Conservation (phyloP, 2,113 vertebrate species). For the Myrmecophaga tridactyla region DNA sequence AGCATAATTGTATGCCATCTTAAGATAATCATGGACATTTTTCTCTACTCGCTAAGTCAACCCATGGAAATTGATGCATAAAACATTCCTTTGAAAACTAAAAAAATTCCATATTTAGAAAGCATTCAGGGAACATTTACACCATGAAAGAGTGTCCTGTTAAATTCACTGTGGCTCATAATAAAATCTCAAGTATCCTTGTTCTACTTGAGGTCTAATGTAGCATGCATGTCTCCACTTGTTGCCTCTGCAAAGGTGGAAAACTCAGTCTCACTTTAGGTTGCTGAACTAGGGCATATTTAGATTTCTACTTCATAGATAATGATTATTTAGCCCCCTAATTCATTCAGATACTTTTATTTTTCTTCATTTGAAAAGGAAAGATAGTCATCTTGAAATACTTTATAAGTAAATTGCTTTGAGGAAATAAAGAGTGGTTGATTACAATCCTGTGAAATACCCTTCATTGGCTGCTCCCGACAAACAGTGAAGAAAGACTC, state of each 20-base stretch:
- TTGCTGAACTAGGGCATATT: constrained; percentile 66
- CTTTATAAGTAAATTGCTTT: constrained; percentile 57
- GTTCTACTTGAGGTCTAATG: constrained; percentile 60
- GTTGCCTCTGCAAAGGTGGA: constrained; percentile 59
- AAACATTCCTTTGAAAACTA: constrained; percentile 43
- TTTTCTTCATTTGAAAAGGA: constrained; percentile 55
- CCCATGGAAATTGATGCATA: constrained; percentile 31
- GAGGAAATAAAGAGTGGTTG: constrained; percentile 62
- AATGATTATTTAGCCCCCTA: constrained; percentile 32
- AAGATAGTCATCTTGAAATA: constrained; percentile 72
- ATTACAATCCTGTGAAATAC: constrained; percentile 55
- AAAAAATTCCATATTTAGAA: constrained; percentile 69
- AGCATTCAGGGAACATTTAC: constrained; percentile 41
- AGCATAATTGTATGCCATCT: background rate
- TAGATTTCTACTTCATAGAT: constrained; percentile 65
- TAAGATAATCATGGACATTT: constrained; percentile 34
- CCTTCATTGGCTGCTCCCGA: constrained; percentile 39
- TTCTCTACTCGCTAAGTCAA: constrained; percentile 40
- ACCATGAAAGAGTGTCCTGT: constrained; percentile 58
- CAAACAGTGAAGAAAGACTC: background rate
- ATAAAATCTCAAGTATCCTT: constrained; percentile 73
- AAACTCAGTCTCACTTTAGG: constrained; percentile 73
- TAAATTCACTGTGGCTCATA: constrained; percentile 72
- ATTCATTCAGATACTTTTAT: constrained; percentile 56
- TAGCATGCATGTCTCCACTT: constrained; percentile 20